These are phyloP conservation scores for Drosophila pegasa DNA, from an alignment of 2,888 invertebrate species.

Conservation along the genomic window DNA sequence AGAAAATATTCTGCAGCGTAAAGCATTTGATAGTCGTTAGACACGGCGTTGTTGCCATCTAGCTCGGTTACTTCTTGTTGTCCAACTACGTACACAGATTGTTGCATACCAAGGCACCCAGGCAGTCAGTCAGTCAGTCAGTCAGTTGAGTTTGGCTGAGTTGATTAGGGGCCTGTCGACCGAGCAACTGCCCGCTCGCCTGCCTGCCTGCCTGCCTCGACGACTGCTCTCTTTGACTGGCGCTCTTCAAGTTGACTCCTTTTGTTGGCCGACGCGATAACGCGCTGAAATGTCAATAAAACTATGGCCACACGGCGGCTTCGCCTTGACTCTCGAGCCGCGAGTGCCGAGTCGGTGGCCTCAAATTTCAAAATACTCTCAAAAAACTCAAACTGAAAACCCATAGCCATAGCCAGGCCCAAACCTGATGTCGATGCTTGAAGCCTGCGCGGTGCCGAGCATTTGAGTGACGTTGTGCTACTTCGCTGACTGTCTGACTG, in stretches of 20 bases:
- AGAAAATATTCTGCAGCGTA: not conserved
- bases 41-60: not conserved
- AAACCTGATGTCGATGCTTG: constrained; percentile 17
- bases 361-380: constrained; percentile 71
- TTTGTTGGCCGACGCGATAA: constrained; percentile 77
- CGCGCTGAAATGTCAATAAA: constrained; percentile 80
- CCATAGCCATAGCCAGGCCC: constrained; percentile 13
- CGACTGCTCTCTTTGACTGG: constrained; percentile 43
- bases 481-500: constrained; percentile 53
- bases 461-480: constrained; percentile 80
- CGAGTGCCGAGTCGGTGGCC: constrained; percentile 58
- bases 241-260: constrained; percentile 76
- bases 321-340: constrained; percentile 73
- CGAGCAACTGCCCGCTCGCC: constrained; percentile 32
- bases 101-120: constrained; percentile 42
- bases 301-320: constrained; percentile 65
- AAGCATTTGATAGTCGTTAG: constrained; percentile 33
- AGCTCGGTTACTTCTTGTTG: constrained; percentile 20
- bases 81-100: constrained; percentile 36
- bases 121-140: constrained; percentile 33
- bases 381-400: constrained; percentile 23
- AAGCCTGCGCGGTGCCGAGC: constrained; percentile 54
- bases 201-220: constrained; percentile 35
- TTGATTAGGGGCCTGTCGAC: constrained; percentile 72
- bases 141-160: constrained; percentile 61